Base-by-base conservation (phyloP, 2,888 invertebrate species). In the Melinopterus prodromus region DNA sequence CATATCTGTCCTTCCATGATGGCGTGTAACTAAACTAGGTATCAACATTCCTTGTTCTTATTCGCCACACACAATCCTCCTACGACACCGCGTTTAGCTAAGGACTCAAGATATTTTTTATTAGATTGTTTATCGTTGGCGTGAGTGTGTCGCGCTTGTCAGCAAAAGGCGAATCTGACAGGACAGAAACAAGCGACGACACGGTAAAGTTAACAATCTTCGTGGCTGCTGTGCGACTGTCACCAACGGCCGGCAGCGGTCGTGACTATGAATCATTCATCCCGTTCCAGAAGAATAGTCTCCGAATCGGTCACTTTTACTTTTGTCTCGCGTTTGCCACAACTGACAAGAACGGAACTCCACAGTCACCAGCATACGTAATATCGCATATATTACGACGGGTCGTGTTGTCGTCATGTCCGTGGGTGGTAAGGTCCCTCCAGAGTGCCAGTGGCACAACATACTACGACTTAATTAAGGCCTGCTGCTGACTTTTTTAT, bases 191-290 rank as follows among this genome's bases (percentile, higher is more conserved):
- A 74, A 74, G 74, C 37, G 53, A 53, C 53, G 53, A 74, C 74
- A 74, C 35, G 35, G 74, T 35, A 35, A 15, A 74, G 74, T 74
- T 74, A 74, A 74, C 74, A 74, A 74, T 74, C 74, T 74, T 74
- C 74, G n/a, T 74, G 36, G n/a, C 37, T 35, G 74, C 74, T 74
- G 37, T 35, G 35, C 74, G 74, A 74, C 74, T 74, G 74, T 74
- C 74, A 74, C 74, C 36, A 37, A 15, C 37, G 35, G 35, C 74
- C 71, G 53, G 78, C 36, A 74, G 70, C 16, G 79, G 77, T 80
- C 80, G 80, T 79, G 80, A 79, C 80, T 77, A 80, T 80, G 80
- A 80, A 80, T 80, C 80, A 79, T 80, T 80, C 78, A 79, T 80
- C 77, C 74, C 79, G 77, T 77, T 76, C 77, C 74, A 74, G 36